Evolutionary conservation across 2,113 vertebrate species (phyloP).

Genomic region (Atrichornis clamosus): DNA sequence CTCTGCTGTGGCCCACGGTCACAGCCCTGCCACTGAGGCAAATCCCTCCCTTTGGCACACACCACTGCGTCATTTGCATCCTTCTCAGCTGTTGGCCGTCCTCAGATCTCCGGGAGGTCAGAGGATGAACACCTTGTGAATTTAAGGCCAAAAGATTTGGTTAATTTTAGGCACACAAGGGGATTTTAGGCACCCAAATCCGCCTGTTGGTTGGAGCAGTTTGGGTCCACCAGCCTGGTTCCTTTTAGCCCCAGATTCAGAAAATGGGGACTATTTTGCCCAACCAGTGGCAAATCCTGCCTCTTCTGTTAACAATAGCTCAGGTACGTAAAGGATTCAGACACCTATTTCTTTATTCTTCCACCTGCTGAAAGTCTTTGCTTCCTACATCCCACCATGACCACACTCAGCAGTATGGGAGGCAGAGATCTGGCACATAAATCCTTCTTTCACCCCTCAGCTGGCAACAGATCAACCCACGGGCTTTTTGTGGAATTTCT

Average conservation of each 20-base stretch:
- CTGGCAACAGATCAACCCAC: neutral
- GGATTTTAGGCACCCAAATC: neutral
- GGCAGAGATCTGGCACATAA: neutral
- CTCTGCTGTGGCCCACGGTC: fast-evolving
- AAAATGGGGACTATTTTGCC: neutral
- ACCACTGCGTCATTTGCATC: neutral
- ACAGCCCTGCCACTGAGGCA: neutral
- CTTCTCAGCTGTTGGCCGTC: neutral
- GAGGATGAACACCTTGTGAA: neutral
- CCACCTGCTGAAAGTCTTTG: neutral
- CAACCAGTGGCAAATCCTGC: neutral
- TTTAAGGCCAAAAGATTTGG: neutral
- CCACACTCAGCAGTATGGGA: fast-evolving
- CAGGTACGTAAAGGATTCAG: neutral
- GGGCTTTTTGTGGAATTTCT: neutral
- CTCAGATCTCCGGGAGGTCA: neutral
- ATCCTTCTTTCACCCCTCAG: neutral
- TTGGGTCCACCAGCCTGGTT: neutral
- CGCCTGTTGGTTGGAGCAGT: neutral
- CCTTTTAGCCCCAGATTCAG: neutral
- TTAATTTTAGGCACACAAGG: neutral
- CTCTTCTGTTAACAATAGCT: neutral
- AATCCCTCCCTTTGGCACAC: neutral
- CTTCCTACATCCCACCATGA: fast-evolving
- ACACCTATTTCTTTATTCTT: neutral